Evolutionary conservation across 2,888 invertebrate species (phyloP), one percentile per base, ranked within the genome.

Genomic region (Melitaea athalia): DNA sequence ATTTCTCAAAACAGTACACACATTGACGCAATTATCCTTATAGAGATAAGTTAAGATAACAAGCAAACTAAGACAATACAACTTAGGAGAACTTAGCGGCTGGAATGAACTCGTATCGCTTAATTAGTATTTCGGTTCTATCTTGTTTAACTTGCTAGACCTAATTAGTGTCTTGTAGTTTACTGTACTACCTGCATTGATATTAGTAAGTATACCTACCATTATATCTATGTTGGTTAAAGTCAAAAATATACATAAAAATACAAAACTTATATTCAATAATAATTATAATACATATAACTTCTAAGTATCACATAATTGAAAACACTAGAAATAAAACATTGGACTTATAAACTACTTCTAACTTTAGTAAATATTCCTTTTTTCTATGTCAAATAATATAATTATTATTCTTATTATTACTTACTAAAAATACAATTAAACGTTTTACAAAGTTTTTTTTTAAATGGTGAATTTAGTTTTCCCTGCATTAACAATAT

Each of bases 141-240:
- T 84, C 82, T 86, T 84, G 85, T 81, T 82, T 75, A 87, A 88
- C 85, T 89, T 85, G 81, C 81, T 81, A 85, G 82, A 86, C 79
- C 85, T 87, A 88, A 88, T 89, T 88, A 89, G 86, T 74, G 78
- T 74, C 81, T 82, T 81, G 55, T 55, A n/a, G 45, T 11, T 45
- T 8, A 55, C 52, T 52, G 24, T 6, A 24, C 81, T 78, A 72
- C 60, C 38, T 47, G 49, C 42, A 64, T 63, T 52, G 47, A 45
- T 45, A 63, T 61, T 15, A 53, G 11, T 12, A 14, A 24, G 24
- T 24, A 24, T 24, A 24, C 24, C 24, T 50, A 59, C 59, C 38
- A 11, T 42, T 45, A 38, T 8, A 24, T 5, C n/a, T n/a, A 8
- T 3, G 33, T 4, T 45, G 11, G 12, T 11, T 45, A 12, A 4